Evolutionary conservation across 2,888 invertebrate genomes (phyloP), one percentile per base, ranked within the genome.

Genomic region (Phymatocera aterrima): DNA sequence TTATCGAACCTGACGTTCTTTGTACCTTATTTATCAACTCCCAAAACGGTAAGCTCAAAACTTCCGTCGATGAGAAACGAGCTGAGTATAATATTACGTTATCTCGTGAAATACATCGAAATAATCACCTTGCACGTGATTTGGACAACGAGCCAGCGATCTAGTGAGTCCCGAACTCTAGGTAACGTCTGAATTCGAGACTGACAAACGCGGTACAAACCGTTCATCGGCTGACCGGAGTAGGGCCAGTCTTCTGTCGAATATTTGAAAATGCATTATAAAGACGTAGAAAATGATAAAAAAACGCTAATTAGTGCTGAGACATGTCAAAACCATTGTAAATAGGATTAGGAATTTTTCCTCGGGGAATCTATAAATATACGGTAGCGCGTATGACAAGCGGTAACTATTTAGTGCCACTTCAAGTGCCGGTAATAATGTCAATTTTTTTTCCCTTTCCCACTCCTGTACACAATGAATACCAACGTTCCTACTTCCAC

Each of bases 341-440:
- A 68, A 21, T 24, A 10, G 12, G 51, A 72, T 48, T 34, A 34
- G 34, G 34, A 72, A 72, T 51, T 48, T 48, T 72, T 51, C 48
- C 8, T 18, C 51, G 43, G 5, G 51, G 51, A 72, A 51, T 72
- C 21, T 48, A 72, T 72, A 18, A 72, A 48, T 72, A 72, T 72
- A 72, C 72, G 51, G 72, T 72, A 72, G 72, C 70, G 31, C 43
- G 48, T 51, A 48, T 34, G 48, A 34, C 51, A 51, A 72, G 72
- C 51, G 51, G 48, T 72, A 34, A 51, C 72, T 51, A 72, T 72
- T 72, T 68, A 68, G 68, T 68, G 43, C 68, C 68, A 68, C 68
- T 68, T 68, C 34, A 72, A 51, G 51, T 48, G 51, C 24, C 51
- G 72, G 72, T 31, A 72, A 72, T 72, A 72, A 72, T 34, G 34